A percentile compares a stretch with the other conserved stretches of the same genome.
phyloP scores from a whole-genome alignment of 1,140 invertebrate genomes.

The Diplogasteroides magnus region DNA sequence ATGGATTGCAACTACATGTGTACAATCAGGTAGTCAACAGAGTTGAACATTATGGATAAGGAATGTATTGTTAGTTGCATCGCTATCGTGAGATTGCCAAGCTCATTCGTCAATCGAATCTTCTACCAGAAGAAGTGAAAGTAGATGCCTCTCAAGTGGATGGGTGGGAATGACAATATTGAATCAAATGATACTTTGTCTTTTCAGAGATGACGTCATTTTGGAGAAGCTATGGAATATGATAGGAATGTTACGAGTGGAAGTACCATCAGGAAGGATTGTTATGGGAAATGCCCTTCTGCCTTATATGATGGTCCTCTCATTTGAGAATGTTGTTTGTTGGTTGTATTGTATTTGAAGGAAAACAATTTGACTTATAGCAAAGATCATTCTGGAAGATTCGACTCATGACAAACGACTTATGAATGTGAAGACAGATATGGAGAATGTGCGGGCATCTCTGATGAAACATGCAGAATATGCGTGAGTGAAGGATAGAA shows the following conservation, averaged over 20 bases:
- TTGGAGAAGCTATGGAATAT: conserved; percentile 80
- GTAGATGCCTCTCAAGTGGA: neutral
- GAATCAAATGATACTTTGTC: too few species aligned
- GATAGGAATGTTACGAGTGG: conserved; percentile 91
- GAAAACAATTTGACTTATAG: neutral
- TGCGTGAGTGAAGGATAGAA: too few species aligned
- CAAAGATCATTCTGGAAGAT: neutral
- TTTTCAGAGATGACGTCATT: too few species aligned
- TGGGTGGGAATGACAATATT: too few species aligned
- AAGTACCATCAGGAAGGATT: conserved; percentile 79
- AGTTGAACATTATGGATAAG: too few species aligned
- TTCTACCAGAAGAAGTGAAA: neutral
- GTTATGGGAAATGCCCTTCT: conserved; percentile 93
- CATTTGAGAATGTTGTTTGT: conserved; percentile 66
- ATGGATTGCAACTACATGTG: neutral
- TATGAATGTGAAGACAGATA: conserved; percentile 82
- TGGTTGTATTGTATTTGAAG: neutral
- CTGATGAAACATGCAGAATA: conserved; percentile 39
- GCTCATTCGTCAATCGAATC: neutral
- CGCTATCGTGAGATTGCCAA: neutral
- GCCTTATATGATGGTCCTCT: conserved; percentile 83
- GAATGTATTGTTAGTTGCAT: neutral
- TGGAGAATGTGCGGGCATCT: conserved; percentile 79
- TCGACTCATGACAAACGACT: neutral
- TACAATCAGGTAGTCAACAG: conserved; percentile 5